These are phyloP conservation scores for Phytoseiulus persimilis DNA, from an alignment of 2,888 invertebrate genomes.

Conservation along the genomic window DNA sequence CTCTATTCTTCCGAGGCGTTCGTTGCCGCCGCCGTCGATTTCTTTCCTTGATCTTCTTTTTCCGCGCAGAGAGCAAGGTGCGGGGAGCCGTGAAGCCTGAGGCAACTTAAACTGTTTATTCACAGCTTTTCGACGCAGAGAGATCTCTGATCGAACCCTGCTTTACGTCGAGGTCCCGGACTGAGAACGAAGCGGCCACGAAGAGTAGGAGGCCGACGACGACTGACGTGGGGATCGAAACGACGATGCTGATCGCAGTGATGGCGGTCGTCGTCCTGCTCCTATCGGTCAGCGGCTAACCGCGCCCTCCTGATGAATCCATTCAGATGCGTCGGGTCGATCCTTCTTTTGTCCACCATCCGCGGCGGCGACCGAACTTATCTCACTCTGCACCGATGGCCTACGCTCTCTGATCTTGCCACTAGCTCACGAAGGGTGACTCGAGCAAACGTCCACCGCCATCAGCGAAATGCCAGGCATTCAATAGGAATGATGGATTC, in stretches of 20 bases:
- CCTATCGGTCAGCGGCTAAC: not conserved
- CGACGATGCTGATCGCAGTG: not conserved
- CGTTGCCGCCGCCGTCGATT: not conserved
- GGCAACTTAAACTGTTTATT: not conserved
- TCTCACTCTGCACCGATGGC: not conserved
- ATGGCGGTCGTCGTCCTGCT: not conserved
- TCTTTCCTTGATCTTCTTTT: not conserved
- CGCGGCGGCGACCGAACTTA: not conserved
- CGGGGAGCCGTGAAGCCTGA: not conserved
- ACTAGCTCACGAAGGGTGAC: not conserved
- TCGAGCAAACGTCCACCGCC: not conserved
- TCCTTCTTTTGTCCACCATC: not conserved
- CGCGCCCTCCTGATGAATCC: conserved; percentile 5
- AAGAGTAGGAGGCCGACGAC: not conserved
- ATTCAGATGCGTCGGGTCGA: conserved; percentile 5
- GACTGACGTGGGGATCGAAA: not conserved
- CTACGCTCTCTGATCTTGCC: conserved; percentile 5
- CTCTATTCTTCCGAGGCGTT: not conserved
- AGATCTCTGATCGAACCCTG: not conserved
- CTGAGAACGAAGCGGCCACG: too few species aligned
- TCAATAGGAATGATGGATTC: not conserved
- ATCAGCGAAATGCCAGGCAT: not conserved
- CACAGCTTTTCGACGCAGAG: not conserved
- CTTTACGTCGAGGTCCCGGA: not conserved
- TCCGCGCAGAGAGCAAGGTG: not conserved